A percentile compares a stretch with the other conserved stretches of the same genome.
Conservation (phyloP, 2,888 invertebrate species). For the Gerosis bhagava region DNA sequence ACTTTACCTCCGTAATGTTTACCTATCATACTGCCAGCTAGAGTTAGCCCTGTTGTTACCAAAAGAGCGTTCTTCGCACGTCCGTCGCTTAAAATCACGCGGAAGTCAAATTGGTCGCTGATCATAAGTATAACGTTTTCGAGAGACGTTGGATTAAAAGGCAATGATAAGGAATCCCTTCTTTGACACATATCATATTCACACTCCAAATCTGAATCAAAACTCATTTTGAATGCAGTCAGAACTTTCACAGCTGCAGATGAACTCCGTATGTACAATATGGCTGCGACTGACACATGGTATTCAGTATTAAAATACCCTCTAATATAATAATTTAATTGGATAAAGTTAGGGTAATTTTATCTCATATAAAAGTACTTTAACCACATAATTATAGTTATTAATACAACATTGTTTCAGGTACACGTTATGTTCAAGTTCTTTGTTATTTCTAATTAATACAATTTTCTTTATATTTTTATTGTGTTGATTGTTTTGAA, state of each 20-base stretch:
- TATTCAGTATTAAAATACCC: slow-evolving; percentile 5
- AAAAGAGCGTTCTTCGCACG: slow-evolving; percentile 50
- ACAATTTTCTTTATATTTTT: no score
- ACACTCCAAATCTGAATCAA: slow-evolving; percentile 39
- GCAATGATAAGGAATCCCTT: slow-evolving; percentile 41
- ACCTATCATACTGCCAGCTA: slow-evolving; percentile 66
- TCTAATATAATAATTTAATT: neutral
- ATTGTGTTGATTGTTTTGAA: no score
- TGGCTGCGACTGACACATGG: no score
- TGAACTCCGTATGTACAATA: no score
- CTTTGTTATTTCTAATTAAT: no score
- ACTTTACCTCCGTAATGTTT: slow-evolving; percentile 65
- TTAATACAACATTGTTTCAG: no score
- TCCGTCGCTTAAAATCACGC: slow-evolving; percentile 52
- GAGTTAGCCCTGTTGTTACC: slow-evolving; percentile 59
- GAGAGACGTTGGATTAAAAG: slow-evolving; percentile 55
- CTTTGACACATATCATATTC: slow-evolving; percentile 49
- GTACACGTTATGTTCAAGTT: no score
- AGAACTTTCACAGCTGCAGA: no score
- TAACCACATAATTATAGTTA: no score
- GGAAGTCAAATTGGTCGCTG: slow-evolving; percentile 64
- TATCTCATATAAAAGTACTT: no score
- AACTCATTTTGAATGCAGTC: slow-evolving; percentile 10
- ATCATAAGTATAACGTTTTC: slow-evolving; percentile 62
- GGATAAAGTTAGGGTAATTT: no score